Evolutionary conservation across 2,888 invertebrate genomes (phyloP), one percentile per base, ranked within the genome.

Genomic region (Agrotis puta): DNA sequence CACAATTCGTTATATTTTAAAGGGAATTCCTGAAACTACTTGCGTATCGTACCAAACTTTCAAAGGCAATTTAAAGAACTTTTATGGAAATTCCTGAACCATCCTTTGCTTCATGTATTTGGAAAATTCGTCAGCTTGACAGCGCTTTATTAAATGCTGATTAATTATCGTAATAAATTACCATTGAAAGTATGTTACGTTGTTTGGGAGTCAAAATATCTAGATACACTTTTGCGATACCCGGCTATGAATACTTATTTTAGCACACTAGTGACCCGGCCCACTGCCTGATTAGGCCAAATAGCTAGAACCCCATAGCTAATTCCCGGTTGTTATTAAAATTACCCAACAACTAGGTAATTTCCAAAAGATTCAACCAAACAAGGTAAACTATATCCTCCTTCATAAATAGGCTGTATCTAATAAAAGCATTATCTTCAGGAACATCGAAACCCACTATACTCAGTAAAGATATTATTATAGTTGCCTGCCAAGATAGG

Each of bases 391-490:
- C 22, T 51, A 24, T 18, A 18, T n/a, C 27, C 27, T n/a, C 27
- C n/a, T n/a, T n/a, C 2, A 16, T 6, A 69, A 13, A 54, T 14
- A 18, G 20, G 0, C 0, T 7, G n/a, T 73, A n/a, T n/a, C 2
- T 27, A 54, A n/a, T 48, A 53, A 66, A 67, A 39, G 47, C 16
- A 51, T 67, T 58, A 62, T 57, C 62, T 7, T 18, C 22, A 16
- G 27, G 22, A 51, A 20, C 27, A n/a, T 22, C 62, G n/a, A 48
- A 45, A 50, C 16, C n/a, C 16, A 43, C n/a, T 48, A n/a, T 64
- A 57, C 58, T 75, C 27, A 33, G 54, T 27, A 56, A 56, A 56
- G 54, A 56, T 54, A 56, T 39, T 58, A 71, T 71, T 27, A 61
- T 43, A 66, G 51, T 58, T 47, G 18, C n/a, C 22, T 16, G 16